phyloP scores from a whole-genome alignment of 2,888 invertebrate genomes.

The Gryllus longicercus region DNA sequence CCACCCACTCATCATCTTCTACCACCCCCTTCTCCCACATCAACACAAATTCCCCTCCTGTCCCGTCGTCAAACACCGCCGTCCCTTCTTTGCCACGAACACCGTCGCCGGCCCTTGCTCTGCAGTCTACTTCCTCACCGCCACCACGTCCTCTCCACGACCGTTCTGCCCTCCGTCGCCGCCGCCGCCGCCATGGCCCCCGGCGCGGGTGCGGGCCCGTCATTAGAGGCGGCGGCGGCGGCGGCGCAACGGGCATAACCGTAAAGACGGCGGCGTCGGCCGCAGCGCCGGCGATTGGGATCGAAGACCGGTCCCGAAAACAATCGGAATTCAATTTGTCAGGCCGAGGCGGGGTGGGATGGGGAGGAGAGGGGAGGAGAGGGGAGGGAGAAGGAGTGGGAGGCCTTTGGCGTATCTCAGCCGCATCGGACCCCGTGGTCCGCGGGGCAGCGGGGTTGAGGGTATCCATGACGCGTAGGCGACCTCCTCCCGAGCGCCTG shows the following conservation, averaged over 20 bases:
- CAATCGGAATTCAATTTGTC: conserved; percentile 17
- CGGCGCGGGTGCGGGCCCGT: background rate
- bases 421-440: too few species aligned
- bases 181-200: background rate
- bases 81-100: background rate
- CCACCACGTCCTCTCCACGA: background rate
- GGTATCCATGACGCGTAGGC: too few species aligned
- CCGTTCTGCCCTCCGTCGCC: background rate
- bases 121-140: background rate
- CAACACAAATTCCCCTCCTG: too few species aligned
- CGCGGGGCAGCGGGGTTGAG: too few species aligned
- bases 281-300: background rate
- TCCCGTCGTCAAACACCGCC: too few species aligned
- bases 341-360: background rate
- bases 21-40: too few species aligned
- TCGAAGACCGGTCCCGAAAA: background rate
- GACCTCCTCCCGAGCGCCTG: too few species aligned
- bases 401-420: background rate
- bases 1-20: too few species aligned
- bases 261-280: background rate
- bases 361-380: background rate
- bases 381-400: background rate
- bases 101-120: background rate
- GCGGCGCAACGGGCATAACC: conserved; percentile 4
- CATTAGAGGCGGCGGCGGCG: background rate